These are phyloP conservation scores for Mycteria americana DNA, from an alignment of 2,797 vertebrate species.

Conservation along the genomic window DNA sequence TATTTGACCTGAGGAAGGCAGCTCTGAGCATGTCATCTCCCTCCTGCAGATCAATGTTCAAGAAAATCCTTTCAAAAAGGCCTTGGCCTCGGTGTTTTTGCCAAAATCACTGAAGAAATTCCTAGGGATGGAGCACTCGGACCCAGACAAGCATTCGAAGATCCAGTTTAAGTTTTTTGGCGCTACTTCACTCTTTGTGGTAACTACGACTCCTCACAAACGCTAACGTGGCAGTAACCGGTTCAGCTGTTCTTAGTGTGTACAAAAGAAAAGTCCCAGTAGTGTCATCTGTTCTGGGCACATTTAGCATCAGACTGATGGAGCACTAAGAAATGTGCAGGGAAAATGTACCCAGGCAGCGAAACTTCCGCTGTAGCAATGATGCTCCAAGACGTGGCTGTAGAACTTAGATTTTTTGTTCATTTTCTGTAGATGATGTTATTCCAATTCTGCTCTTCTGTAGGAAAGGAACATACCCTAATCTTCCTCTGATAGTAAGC, in stretches of 20 bases:
- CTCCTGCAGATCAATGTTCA: conserved; percentile 77
- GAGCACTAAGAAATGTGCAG: neutral
- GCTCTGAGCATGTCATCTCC: neutral
- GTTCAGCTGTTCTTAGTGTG: neutral
- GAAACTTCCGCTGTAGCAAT: neutral
- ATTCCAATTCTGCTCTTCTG: neutral
- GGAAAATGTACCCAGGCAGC: neutral
- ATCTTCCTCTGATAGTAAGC: neutral
- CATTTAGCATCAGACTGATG: neutral
- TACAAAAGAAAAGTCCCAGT: neutral
- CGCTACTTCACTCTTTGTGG: conserved; percentile 81
- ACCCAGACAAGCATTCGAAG: conserved; percentile 67
- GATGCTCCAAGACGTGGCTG: neutral
- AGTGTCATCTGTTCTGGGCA: neutral
- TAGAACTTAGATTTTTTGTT: neutral
- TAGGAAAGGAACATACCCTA: neutral
- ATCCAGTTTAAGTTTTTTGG: conserved; percentile 90
- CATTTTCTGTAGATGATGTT: neutral
- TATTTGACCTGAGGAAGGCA: neutral
- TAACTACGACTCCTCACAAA: conserved; percentile 58
- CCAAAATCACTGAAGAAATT: conserved; percentile 74
- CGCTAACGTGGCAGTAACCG: neutral
- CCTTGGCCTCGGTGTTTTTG: conserved; percentile 80
- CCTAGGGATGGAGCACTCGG: conserved; percentile 15
- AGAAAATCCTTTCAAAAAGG: conserved; percentile 47